These are phyloP conservation scores for Antrozous pallidus DNA, from an alignment of 2,797 vertebrate genomes.

Conservation along the genomic window DNA sequence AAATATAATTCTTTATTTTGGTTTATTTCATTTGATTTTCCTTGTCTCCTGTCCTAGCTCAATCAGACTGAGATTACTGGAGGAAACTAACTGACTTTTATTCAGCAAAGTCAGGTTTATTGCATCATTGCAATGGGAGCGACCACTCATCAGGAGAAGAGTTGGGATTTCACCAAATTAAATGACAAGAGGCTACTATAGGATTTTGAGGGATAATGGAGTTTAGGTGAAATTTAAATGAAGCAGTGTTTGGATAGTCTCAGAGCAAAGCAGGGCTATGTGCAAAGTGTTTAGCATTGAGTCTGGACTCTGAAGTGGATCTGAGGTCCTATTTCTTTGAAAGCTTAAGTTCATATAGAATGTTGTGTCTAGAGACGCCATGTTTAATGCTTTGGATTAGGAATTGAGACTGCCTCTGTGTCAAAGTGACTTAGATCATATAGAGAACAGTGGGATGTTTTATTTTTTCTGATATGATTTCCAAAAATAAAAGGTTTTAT, in stretches of 20 bases:
- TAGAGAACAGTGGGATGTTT: not conserved
- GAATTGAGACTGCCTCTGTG: conserved; percentile 10
- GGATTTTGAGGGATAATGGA: conserved; percentile 22
- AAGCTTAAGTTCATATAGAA: conserved; percentile 8
- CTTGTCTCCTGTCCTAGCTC: not conserved
- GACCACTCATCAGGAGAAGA: not conserved
- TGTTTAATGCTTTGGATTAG: not conserved
- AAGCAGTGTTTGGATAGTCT: conserved; percentile 33
- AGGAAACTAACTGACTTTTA: conserved; percentile 16
- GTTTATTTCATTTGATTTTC: not conserved
- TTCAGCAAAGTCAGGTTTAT: not conserved
- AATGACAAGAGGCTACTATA: conserved; percentile 8
- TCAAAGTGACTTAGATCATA: not conserved
- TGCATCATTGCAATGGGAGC: not conserved
- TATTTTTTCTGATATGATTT: not conserved
- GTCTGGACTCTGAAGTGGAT: conserved; percentile 20
- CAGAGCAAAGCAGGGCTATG: conserved; percentile 40
- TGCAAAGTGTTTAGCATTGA: conserved; percentile 11
- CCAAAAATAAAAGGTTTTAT: not conserved
- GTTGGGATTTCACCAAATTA: not conserved
- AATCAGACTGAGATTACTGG: not conserved
- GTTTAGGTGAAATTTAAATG: conserved; percentile 54
- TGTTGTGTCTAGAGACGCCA: not conserved
- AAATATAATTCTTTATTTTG: not conserved
- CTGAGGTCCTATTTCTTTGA: conserved; percentile 49